Evolutionary conservation across 1,140 invertebrate genomes (phyloP), one percentile per base, ranked within the genome.

Genomic region (Euura lappo): DNA sequence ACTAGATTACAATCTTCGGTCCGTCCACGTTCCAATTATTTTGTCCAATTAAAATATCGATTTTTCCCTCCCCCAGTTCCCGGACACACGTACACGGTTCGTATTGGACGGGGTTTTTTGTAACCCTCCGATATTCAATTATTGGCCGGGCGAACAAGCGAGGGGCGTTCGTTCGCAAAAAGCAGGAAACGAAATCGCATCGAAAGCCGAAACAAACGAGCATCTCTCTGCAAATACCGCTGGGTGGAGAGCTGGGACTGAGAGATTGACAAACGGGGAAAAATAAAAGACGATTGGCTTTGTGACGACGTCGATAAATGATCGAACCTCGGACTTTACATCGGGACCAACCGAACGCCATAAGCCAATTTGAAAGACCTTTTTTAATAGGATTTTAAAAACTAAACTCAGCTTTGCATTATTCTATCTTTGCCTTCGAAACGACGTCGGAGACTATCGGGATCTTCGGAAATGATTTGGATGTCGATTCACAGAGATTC

Each of bases 41-140:
- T 86, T 85, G 84, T 87, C 85, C 85, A 87, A 87, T 87, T 87
- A 87, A 87, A 87, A 87, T 87, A 87, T 86, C 84, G 85, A 87
- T 87, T 87, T 87, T 84, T 80, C 81, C 80, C 79, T 76, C 76
- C 78, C 74, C 78, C 8, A 8, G 28, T 42, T 4, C 78, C 75
- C 72, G 65, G 72, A 72, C 67, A 68, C 67, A 70, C 51, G 13
- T n/a, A 28, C 28, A 28, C 28, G 28, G 28, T 28, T 28, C 5
- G 13, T 60, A 60, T n/a, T 11, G 8, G 8, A 60, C 8, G 13
- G 51, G 51, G 51, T 60, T 60, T 60, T 60, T 60, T 60, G 51
- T 60, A 60, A 60, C 51, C 51, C 51, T 78, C 73, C 80, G 71
- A 81, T 83, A 83, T 85, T 85, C 84, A 84, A 84, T 85, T 84